phyloP scores from a whole-genome alignment of 2,888 invertebrate genomes.

The Danaus chrysippus region DNA sequence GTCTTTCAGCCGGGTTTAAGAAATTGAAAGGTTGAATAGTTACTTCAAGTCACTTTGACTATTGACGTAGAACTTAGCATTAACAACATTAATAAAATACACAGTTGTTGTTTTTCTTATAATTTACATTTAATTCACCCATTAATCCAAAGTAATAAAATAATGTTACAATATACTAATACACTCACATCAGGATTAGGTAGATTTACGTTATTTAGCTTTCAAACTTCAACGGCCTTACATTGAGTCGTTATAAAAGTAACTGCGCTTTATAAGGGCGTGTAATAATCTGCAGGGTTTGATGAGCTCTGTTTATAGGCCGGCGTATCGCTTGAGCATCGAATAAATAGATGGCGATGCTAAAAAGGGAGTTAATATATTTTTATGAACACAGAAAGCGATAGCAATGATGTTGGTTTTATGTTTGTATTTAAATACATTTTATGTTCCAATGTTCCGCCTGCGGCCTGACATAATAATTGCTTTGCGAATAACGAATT shows the following conservation, averaged over 20 bases:
- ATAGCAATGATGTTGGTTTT: constrained; percentile 23
- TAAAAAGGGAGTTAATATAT: constrained; percentile 69
- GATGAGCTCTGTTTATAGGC: constrained; percentile 68
- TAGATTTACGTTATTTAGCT: constrained; percentile 7
- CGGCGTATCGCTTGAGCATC: constrained; percentile 61
- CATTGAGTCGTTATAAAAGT: constrained; percentile 35
- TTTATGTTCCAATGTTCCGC: constrained; percentile 4
- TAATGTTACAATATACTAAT: not conserved
- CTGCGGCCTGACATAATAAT: not conserved
- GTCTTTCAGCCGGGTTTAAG: too few species aligned
- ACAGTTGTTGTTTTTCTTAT: too few species aligned
- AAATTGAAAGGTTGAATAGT: too few species aligned
- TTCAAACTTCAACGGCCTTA: not conserved
- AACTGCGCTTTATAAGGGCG: constrained; percentile 48
- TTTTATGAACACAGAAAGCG: constrained; percentile 52
- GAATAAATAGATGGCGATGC: constrained; percentile 70
- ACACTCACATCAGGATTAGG: constrained; percentile 4
- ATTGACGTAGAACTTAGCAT: too few species aligned
- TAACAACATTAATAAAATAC: too few species aligned
- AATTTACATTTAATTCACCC: too few species aligned
- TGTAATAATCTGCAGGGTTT: constrained; percentile 57
- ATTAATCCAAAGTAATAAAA: not conserved
- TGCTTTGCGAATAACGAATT: constrained; percentile 8
- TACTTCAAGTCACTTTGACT: too few species aligned
- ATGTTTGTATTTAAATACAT: constrained; percentile 9